Base-by-base conservation (phyloP, 2,797 vertebrate genomes). In the Neoniphon sammara region DNA sequence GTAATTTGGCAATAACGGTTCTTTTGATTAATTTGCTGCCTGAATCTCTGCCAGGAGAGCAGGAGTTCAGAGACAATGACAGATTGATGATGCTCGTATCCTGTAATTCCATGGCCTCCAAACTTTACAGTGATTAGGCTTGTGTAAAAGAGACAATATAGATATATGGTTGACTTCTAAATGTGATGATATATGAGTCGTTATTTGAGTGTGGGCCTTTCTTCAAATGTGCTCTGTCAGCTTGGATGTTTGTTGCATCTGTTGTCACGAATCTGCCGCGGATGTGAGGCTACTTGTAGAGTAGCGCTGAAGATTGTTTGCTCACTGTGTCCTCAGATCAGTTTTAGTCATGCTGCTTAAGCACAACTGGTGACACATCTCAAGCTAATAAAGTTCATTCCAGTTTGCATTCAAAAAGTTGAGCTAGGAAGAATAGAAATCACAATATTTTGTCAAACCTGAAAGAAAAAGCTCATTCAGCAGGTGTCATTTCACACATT, bases 1-100 rank as follows among this genome's bases (percentile, higher is more conserved):
- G 89, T 92, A 90, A 92, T 93, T 93, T 93, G 89, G 91, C 91
- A 90, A 91, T 87, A 91, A 88, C 63, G 59, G 71, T 87, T 84
- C 78, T 87, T 93, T 89, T 94, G 91, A 94, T 94, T 93, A 91
- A 93, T 94, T 91, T 78, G 82, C 87, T 88, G 87, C 82, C 85
- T 88, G 87, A 85, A 83, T 85, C 65, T 82, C 67, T 80, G 89
- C 88, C 91, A 91, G 81, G 77, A 85, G 88, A 89, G 82, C 82
- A 82, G 74, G 78, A 80, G 86, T 91, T 92, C 91, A 90, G 79
- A 87, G 87, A 86, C 84, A 82, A 79, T 84, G 88, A 90, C 88
- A 88, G 90, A 93, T 90, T 91, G 86, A 92, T 88, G 86, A 84
- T 66, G 61, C 82, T 87, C 79, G 73, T 74, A 77, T 89, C 78